Percentiles rank a stretch among this genome's conserved stretches.
These are phyloP conservation scores for Anneissia japonica DNA, from an alignment of 35 echinoderm and acorn worm species.

Conservation along the genomic window DNA sequence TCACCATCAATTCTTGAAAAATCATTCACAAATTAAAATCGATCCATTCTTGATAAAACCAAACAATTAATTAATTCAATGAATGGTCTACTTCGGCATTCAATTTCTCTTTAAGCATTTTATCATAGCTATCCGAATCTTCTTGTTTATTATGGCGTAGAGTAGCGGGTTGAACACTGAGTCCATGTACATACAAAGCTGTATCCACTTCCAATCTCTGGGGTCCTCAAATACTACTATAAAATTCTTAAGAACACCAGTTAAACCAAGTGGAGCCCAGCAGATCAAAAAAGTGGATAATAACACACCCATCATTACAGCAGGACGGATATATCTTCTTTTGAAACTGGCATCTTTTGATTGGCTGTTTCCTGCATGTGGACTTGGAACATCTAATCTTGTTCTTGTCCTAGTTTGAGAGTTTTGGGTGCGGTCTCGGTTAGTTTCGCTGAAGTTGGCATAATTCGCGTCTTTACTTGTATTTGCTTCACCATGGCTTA, in stretches of 20 bases:
- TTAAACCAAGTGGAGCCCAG: neutral
- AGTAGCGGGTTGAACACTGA: neutral
- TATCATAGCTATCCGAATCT: neutral
- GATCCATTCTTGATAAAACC: too few relatives aligned
- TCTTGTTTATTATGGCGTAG: neutral
- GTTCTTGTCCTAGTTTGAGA: too few relatives aligned
- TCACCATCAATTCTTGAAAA: too few relatives aligned
- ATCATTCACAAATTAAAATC: too few relatives aligned
- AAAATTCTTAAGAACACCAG: neutral
- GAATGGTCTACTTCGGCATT: too few relatives aligned
- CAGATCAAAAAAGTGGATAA: neutral
- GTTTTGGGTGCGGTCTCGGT: neutral
- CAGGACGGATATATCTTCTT: neutral
- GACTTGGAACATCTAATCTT: neutral
- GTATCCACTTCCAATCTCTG: neutral
- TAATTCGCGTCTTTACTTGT: too few relatives aligned
- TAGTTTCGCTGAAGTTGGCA: too few relatives aligned
- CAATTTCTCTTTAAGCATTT: neutral
- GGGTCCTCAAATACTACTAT: neutral
- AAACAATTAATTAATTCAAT: too few relatives aligned
- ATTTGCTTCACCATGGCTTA: too few relatives aligned
- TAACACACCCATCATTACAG: neutral
- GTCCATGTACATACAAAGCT: neutral
- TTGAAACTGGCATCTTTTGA: neutral
- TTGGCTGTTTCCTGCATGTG: neutral